Base-by-base conservation (phyloP, 64 coral and sea anemone species). In the Montipora foliosa region DNA sequence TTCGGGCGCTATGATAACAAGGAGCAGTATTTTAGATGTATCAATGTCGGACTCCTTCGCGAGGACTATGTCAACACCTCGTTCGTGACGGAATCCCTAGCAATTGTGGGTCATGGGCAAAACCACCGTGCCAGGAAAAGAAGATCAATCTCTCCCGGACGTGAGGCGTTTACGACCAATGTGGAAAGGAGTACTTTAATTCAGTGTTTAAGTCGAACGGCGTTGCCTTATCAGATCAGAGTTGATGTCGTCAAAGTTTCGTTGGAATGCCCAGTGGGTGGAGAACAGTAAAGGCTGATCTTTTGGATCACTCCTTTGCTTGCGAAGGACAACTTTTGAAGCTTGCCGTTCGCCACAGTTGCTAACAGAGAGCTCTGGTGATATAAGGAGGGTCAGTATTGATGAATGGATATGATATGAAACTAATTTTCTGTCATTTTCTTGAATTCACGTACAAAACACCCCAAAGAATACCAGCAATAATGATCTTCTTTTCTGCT, bases 211-310 rank as follows among this genome's bases (percentile, higher is more conserved):
- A 55, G 4, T 44, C 14, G 8, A 70, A 89, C 14, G 95, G 95
- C 3, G 13, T 96, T 7, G 49, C 15, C 0, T n/a, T 88, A 93
- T 64, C 61, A 46, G 17, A 72, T 93, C 19, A 68, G 58, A 15
- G 93, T 96, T 84, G 95, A 96, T 45, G 69, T 74, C n/a, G 47
- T 84, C 84, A 14, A 89, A 49, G 77, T 68, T 96, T 4, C 88
- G 81, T n/a, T 47, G 8, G 77, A 19, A 49, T 92, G 0, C n/a
- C n/a, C 62, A 68, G 12, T 95, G 94, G n/a, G n/a, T n/a, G 94
- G 90, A 95, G 69, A 92, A 92, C 82, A 92, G 89, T 14, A 95
- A 62, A 61, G 94, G 81, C 88, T 95, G 10, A 95, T 95, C 55
- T n/a, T 95, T 88, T 46, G 94, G 94, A 8, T 95, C 94, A 4